Evolutionary conservation across 2,113 vertebrate species (phyloP), one percentile per base, ranked within the genome.

Genomic region (Martes martes): DNA sequence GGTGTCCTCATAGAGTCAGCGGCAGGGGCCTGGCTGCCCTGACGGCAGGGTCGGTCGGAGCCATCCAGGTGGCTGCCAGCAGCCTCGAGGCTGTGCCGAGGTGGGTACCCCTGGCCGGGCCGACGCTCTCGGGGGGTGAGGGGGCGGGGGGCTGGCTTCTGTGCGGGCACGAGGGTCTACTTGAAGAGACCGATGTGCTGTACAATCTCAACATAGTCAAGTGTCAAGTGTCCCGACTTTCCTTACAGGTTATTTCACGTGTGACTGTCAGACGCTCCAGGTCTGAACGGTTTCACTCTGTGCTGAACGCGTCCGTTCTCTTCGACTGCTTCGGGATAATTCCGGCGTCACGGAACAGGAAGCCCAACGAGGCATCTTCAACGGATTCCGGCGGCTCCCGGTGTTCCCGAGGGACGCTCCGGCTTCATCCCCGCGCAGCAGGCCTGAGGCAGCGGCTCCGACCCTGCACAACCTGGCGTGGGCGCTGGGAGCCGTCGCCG

Each of bases 351-450:
- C 89, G 33, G 28, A 69, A 21, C 4, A 36, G 61, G 73, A 36
- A 36, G 26, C 19, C 18, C 18, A 6, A 33, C 1, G 9, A 16
- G 39, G 8, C 50, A 6, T 50, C 45, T 42, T 39, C 39, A 28
- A 23, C 5, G 16, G 2, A 59, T 3, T 36, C 36, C 15, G 57
- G 21, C 42, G n/a, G n/a, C 1, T 31, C 36, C 15, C n/a, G 19
- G 55, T 63, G 13, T 0, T 24, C 16, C n/a, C 7, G 31, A 13
- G 19, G 23, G 23, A 31, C 31, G n/a, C 4, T 16, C 26, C 5
- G 2, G 21, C 31, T 18, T 63, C 19, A 2, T 63, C 36, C 47
- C 3, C 0, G 6, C 3, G n/a, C 31, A 11, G 23, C 1, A 7
- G 15, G 59, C 11, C 39, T 6, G 28, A 11, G 55, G 23, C 57